Base-by-base conservation (phyloP, 2,113 vertebrate genomes). In the Equus quagga region DNA sequence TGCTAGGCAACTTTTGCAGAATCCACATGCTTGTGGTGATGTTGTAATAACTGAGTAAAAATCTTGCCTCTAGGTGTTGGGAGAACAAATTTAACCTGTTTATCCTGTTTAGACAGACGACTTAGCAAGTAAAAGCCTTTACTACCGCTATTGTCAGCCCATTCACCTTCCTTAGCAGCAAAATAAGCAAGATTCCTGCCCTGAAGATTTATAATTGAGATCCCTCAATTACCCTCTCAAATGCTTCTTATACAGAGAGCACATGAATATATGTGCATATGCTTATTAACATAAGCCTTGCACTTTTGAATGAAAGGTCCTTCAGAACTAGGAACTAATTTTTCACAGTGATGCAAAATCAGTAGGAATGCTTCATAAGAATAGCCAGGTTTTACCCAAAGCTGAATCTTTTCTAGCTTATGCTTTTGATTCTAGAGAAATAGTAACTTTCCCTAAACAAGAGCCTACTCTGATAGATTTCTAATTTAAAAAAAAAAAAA, bases 1-100 rank as follows among this genome's bases (percentile, higher is more conserved):
- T 98, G 97, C 97, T 89, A 91, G 82, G 97, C 97, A 95, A 83
- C 92, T 97, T 97, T 93, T 97, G 49, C 89, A 95, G 69, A 97
- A 88, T 95, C 85, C 81, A 96, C 72, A 95, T 33, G 60, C 69
- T 70, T 96, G 91, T 93, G 89, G 91, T 89, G 73, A 88, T 96
- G 64, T 93, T 93, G 90, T 93, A 89, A 91, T 97, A 94, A 94
- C 75, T 36, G 54, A 95, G 88, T 87, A 87, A 98, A 96, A 97
- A 82, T 80, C 51, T 82, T 82, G 72, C 91, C 58, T 72, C 49
- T 87, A 60, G 83, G 31, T 58, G 12, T 90, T 94, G 83, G 44
- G 49, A 90, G 72, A 93, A 94, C 85, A 95, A 93, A 92, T 94
- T 81, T 44, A 97, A 94, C 75, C 56, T 85, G 89, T 97, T 96